phyloP scores from a whole-genome alignment of 2,888 invertebrate species.

The Drosophila fulvimacula region DNA sequence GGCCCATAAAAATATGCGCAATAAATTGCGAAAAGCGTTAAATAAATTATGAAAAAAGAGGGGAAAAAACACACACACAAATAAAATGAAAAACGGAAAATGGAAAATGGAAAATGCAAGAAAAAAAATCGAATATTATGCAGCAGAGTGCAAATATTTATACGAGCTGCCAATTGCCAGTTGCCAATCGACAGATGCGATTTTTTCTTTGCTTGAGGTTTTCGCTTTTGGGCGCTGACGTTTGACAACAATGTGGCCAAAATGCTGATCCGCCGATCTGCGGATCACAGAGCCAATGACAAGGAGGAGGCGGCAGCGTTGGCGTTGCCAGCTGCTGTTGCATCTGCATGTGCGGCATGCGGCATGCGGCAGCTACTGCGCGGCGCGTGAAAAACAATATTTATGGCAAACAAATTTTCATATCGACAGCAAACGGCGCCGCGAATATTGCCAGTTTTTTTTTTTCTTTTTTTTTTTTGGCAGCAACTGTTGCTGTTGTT shows the following conservation, averaged over 20 bases:
- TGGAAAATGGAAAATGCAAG: constrained; percentile 11
- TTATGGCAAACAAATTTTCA: constrained; percentile 80
- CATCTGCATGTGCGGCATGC: constrained; percentile 32
- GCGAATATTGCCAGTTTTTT: constrained; percentile 19
- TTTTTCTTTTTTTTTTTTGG: background rate
- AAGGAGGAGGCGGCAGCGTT: constrained; percentile 21
- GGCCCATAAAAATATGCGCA: constrained; percentile 8
- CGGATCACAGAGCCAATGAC: background rate
- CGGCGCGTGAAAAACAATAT: constrained; percentile 73
- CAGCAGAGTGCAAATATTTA: constrained; percentile 28
- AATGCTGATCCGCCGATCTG: constrained; percentile 19
- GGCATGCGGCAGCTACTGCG: constrained; percentile 67
- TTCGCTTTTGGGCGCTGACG: constrained; percentile 22
- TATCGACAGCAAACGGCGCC: constrained; percentile 68
- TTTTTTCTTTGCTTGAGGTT: background rate
- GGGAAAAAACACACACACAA: background rate
- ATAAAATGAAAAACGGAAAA: constrained; percentile 9
- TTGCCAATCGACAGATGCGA: constrained; percentile 16
- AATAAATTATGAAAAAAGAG: constrained; percentile 6
- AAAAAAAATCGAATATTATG: constrained; percentile 26
- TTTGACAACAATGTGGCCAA: constrained; percentile 34
- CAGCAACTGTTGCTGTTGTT: background rate
- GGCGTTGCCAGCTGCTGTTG: constrained; percentile 21
- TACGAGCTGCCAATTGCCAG: constrained; percentile 18
- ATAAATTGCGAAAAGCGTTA: constrained; percentile 31